Percentiles rank a stretch among this genome's conserved stretches.
phyloP scores from a whole-genome alignment of 2,888 invertebrate genomes.

The Automeris io region DNA sequence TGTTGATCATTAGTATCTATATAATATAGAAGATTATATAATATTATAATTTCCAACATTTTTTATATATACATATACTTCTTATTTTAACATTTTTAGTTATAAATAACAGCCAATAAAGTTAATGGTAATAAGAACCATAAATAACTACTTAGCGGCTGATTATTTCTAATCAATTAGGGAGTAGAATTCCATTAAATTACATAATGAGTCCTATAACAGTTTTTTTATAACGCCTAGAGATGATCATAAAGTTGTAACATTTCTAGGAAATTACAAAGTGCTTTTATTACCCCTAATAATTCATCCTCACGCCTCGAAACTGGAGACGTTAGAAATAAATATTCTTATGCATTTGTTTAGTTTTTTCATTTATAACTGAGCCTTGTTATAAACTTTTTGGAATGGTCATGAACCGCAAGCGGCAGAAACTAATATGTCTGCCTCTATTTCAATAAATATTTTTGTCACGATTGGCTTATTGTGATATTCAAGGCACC shows the following conservation, averaged over 20 bases:
- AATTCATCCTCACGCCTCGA: conserved; percentile 60
- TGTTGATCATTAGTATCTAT: too few species aligned
- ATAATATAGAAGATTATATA: too few species aligned
- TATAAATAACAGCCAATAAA: conserved; percentile 6
- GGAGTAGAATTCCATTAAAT: conserved; percentile 35
- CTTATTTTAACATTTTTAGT: conserved; percentile 3
- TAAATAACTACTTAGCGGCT: conserved; percentile 34
- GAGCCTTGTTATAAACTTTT: conserved; percentile 52
- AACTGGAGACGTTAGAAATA: conserved; percentile 27
- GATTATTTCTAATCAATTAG: conserved; percentile 47
- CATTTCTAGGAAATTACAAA: conserved; percentile 60
- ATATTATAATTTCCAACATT: too few species aligned
- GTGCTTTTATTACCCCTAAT: conserved; percentile 60
- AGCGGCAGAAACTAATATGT: conserved; percentile 51
- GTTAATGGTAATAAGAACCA: conserved; percentile 4
- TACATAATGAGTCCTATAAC: conserved; percentile 43
- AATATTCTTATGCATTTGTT: conserved; percentile 22
- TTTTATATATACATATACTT: too few species aligned
- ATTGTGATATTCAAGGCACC: conserved; percentile 42
- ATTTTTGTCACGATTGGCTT: conserved; percentile 56
- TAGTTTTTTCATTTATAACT: conserved; percentile 40
- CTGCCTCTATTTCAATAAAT: conserved; percentile 45
- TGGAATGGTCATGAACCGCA: conserved; percentile 61
- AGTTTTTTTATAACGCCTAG: conserved; percentile 46
- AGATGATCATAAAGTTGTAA: conserved; percentile 63